phyloP scores from a whole-genome alignment of 2,113 vertebrate genomes.

The Sebastes fasciatus region DNA sequence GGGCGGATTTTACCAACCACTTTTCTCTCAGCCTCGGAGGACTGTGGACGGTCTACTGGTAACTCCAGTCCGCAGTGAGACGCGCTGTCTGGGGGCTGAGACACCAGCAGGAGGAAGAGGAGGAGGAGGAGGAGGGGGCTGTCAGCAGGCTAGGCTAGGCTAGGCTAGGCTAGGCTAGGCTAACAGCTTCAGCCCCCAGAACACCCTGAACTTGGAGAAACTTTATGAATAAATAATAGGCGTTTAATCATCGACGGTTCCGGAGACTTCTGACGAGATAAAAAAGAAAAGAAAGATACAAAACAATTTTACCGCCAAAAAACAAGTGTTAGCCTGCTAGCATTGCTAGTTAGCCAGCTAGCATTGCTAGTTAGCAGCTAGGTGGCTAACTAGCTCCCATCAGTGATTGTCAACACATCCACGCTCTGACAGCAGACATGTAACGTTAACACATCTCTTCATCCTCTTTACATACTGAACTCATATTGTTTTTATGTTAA shows the following conservation, averaged over 20 bases:
- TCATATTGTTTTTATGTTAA: no score
- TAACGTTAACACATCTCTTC: no score
- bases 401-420: slow-evolving; percentile 8
- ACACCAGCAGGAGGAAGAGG: slow-evolving; percentile 16
- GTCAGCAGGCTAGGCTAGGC: slow-evolving; percentile 42
- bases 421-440: background rate
- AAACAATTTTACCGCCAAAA: background rate
- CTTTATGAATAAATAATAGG: background rate
- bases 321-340: background rate
- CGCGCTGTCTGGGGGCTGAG: slow-evolving; percentile 36
- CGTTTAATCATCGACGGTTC: background rate
- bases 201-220: slow-evolving; percentile 25
- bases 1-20: background rate
- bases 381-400: slow-evolving; percentile 1
- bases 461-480: no score
- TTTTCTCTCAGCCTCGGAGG: background rate
- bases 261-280: accelerated
- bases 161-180: slow-evolving; percentile 34
- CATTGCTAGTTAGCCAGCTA: background rate
- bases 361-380: no score
- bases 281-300: background rate
- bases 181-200: background rate
- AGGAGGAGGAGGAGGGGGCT: slow-evolving; percentile 2
- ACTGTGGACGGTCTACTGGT: background rate
- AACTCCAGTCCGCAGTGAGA: slow-evolving; percentile 22